Conservation (phyloP, 2,113 vertebrate species). For the Dicrurus megarhynchus region DNA sequence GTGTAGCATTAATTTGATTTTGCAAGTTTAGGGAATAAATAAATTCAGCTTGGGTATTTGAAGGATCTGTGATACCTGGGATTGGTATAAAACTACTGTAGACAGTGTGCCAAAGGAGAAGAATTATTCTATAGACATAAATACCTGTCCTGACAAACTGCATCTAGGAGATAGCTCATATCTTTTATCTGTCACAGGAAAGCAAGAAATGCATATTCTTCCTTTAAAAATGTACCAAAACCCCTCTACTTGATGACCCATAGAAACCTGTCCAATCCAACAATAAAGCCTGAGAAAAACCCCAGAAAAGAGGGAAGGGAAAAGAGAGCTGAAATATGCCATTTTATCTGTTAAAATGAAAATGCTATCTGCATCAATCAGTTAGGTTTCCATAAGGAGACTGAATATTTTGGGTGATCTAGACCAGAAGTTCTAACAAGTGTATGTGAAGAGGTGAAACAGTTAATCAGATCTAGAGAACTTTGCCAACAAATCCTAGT, state of each 20-base stretch:
- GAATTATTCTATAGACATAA: neutral
- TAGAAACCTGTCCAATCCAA: neutral
- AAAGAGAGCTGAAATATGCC: neutral
- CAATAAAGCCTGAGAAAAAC: neutral
- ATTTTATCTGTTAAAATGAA: neutral
- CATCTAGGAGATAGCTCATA: neutral
- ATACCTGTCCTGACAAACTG: neutral
- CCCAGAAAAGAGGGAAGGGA: neutral
- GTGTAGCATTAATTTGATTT: neutral
- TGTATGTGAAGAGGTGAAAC: neutral
- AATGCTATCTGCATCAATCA: neutral
- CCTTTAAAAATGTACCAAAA: neutral
- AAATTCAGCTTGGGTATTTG: neutral
- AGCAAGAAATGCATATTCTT: neutral
- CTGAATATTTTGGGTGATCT: neutral
- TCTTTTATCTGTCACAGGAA: neutral
- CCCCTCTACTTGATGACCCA: neutral
- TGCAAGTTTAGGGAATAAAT: neutral
- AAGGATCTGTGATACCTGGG: neutral
- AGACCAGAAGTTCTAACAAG: neutral
- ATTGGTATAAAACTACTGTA: neutral
- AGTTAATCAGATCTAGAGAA: neutral
- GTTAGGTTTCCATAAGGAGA: neutral
- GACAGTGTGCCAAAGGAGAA: neutral
- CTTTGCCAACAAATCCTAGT: neutral